Evolutionary conservation across 2,888 invertebrate genomes (phyloP), one percentile per base, ranked within the genome.

Genomic region (Drosophila prolongata): DNA sequence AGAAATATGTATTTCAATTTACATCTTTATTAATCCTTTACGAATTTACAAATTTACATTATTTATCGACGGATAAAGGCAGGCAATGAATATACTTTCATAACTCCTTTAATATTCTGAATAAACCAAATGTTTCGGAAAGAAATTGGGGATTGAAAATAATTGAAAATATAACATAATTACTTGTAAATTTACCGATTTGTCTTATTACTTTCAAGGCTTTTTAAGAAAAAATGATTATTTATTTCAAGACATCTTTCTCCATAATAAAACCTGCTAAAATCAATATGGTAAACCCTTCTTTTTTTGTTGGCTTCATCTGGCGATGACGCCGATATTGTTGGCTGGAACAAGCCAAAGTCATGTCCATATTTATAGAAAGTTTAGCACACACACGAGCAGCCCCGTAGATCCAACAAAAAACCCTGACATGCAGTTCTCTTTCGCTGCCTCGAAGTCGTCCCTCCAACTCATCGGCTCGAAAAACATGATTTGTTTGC

Each of bases 341-440:
- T 10, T 61, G 50, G 44, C 58, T 27, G 19, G 43, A 66, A 66
- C 66, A 50, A 37, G 52, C 47, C 68, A 68, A 68, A 67, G 59
- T 59, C 72, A 56, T 59, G 59, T 66, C 57, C 77, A 74, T 87
- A 80, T 87, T 85, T 87, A 84, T 83, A 84, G 86, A 87, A 86
- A 87, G 87, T 84, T 71, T 61, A 40, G 30, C 49, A 42, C 75
- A 70, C 68, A 64, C 67, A 58, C 46, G 47, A n/a, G 10, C 40
- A 38, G 47, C 54, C 38, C 42, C 24, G 4, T 46, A 75, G 75
- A 54, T 75, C 69, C 69, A 81, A 87, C 80, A 79, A 82, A 86
- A 85, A 79, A 89, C 58, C 71, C 62, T 57, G 61, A 53, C 58
- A 72, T 76, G 62, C 65, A 62, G 46, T 47, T 54, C 16, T 10